Base-by-base conservation (phyloP, 1,140 invertebrate species). In the Brachionus rubens region DNA sequence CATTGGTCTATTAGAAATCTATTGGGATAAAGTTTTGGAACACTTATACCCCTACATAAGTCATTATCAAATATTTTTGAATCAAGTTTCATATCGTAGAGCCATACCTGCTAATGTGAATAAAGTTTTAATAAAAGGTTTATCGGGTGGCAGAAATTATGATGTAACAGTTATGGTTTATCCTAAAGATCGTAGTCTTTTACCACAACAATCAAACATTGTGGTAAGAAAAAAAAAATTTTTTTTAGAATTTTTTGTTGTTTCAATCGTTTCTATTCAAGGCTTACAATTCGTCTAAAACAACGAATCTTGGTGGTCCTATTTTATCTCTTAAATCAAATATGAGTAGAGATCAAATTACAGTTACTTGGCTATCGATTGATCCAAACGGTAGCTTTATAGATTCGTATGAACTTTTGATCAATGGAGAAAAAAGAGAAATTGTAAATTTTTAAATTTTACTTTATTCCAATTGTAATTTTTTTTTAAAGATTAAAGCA, bases 351-450 rank as follows among this genome's bases (percentile, higher is more conserved):
- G 80, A 83, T 68, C 79, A 80, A 30, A 67, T 84, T 65, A 78
- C 80, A 7, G 80, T 84, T 46, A 80, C 82, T 3, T 84, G 83
- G 83, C 81, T 81, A 81, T 80, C 82, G 0, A 81, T 83, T 10
- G 79, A 81, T 47, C 78, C 80, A 52, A 47, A 70, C 28, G 77
- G 80, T 16, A 75, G 76, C 19, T 80, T 79, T 12, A 79, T 84
- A 10, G 80, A 81, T 56, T 81, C 81, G 9, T 85, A 83, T 65
- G 76, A 80, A 6, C 78, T 84, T 6, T 83, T 80, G 78, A 80
- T 83, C 5, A 82, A 85, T 79, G 81, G 81, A 24, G 79, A 81
- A 56, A 82, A 83, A 78, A 82, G 81, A 81, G 82, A 82, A 14
- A 79, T 80, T 10, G 14, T n/a, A n/a, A 54, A 54, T 6, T n/a